These are phyloP conservation scores for Pelochelys cantorii DNA, from an alignment of 2,797 vertebrate species.

Conservation along the genomic window DNA sequence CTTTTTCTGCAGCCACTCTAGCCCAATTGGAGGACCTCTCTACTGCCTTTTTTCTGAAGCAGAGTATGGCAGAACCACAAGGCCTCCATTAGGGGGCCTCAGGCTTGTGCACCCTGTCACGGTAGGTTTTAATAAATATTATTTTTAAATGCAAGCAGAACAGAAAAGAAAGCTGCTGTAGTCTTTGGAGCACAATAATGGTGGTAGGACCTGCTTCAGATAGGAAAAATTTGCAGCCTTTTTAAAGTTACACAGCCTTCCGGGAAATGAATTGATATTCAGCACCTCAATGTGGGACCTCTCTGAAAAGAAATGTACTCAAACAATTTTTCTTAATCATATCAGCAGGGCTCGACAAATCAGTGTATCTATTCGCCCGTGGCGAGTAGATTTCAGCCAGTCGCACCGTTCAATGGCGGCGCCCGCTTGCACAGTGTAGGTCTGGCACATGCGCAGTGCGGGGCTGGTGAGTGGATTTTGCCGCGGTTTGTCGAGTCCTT, in stretches of 20 bases:
- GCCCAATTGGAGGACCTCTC: too few species aligned
- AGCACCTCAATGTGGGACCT: neutral
- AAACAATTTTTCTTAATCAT: neutral
- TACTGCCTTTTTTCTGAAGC: too few species aligned
- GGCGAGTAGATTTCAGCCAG: too few species aligned
- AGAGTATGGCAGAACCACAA: too few species aligned
- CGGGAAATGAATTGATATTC: neutral
- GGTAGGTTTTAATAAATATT: neutral
- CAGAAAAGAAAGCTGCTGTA: neutral
- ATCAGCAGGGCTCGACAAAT: neutral
- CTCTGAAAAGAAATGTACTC: neutral
- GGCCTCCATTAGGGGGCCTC: too few species aligned
- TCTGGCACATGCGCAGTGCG: too few species aligned
- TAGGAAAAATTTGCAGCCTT: neutral
- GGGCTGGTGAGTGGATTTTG: too few species aligned
- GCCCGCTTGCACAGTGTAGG: too few species aligned
- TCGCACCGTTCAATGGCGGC: too few species aligned
- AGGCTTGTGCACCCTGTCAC: too few species aligned
- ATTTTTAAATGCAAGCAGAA: neutral
- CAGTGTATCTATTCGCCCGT: too few species aligned
- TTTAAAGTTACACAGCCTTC: neutral
- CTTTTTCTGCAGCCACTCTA: too few species aligned
- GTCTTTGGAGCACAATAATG: neutral
- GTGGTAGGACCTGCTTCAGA: neutral
- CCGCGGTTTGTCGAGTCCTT: neutral